phyloP scores from a whole-genome alignment of 2,888 invertebrate species.

The Drosophila rubida region DNA sequence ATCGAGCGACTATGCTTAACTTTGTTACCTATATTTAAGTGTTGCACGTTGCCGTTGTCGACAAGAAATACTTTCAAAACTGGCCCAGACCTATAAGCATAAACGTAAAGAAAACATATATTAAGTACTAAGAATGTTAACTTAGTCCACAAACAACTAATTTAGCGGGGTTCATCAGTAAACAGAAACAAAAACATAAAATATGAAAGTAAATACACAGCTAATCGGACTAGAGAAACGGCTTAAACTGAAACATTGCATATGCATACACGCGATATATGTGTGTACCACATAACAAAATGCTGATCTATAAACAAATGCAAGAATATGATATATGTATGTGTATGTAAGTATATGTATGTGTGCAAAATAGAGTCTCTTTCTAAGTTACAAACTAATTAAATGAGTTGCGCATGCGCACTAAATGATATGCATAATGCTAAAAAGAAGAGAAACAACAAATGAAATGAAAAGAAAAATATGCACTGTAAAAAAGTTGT shows the following conservation, averaged over 20 bases:
- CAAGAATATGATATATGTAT: conserved; percentile 21
- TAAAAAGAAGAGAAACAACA: conserved; percentile 5
- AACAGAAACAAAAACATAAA: conserved; percentile 10
- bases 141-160: conserved; percentile 38
- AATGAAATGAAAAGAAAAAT: conserved; percentile 28
- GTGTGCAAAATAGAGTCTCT: conserved; percentile 43
- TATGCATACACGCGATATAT: conserved; percentile 31
- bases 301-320: conserved; percentile 51
- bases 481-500: conserved; percentile 54
- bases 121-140: conserved; percentile 30
- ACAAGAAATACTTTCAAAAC: conserved; percentile 55
- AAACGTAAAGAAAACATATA: conserved; percentile 27
- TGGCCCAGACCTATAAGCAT: conserved; percentile 38
- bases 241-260: conserved; percentile 35
- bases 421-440: conserved; percentile 30
- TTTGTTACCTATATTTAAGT: conserved; percentile 78
- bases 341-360: conserved; percentile 41
- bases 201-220: conserved; percentile 3
- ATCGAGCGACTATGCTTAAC: conserved; percentile 51
- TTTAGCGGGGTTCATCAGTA: conserved; percentile 45
- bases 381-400: conserved; percentile 28
- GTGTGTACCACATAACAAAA: conserved; percentile 23
- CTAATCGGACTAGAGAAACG: conserved; percentile 23
- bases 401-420: conserved; percentile 45
- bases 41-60: conserved; percentile 69